Conservation (phyloP, 2,113 vertebrate genomes). For the Rhagologus leucostigma region DNA sequence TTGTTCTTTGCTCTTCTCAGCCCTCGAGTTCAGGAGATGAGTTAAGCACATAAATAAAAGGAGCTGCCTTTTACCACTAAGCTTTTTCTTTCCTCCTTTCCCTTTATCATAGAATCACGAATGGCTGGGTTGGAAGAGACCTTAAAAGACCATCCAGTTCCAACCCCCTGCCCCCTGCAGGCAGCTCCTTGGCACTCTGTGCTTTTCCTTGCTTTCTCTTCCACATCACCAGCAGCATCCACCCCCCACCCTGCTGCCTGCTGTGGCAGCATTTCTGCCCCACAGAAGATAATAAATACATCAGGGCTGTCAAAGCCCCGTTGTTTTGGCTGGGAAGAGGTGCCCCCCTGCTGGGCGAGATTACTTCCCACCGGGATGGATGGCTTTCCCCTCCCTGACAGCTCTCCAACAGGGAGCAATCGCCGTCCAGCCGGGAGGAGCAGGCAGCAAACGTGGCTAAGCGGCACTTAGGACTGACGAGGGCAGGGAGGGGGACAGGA, state of each 20-base stretch:
- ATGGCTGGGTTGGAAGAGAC: background rate
- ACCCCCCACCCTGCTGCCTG: background rate
- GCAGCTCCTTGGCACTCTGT: background rate
- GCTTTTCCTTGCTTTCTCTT: background rate
- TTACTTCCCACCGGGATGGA: background rate
- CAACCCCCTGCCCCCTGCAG: background rate
- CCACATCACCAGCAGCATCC: background rate
- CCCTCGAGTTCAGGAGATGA: background rate
- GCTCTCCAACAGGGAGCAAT: slow-evolving; percentile 23
- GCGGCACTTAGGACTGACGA: background rate
- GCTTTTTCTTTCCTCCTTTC: background rate
- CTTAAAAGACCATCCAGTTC: background rate
- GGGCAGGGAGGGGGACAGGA: background rate
- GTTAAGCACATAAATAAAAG: background rate
- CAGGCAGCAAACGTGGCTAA: background rate
- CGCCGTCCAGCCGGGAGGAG: background rate
- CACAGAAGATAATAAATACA: background rate
- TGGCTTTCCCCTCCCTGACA: background rate
- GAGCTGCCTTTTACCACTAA: background rate
- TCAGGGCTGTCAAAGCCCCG: slow-evolving; percentile 44
- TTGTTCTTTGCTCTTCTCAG: background rate
- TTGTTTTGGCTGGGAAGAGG: slow-evolving; percentile 5
- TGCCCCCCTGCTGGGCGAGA: background rate
- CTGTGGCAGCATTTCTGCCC: background rate
- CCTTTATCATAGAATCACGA: background rate